Evolutionary conservation across 1,140 invertebrate genomes (phyloP).

Genomic region (Polyergus mexicanus): DNA sequence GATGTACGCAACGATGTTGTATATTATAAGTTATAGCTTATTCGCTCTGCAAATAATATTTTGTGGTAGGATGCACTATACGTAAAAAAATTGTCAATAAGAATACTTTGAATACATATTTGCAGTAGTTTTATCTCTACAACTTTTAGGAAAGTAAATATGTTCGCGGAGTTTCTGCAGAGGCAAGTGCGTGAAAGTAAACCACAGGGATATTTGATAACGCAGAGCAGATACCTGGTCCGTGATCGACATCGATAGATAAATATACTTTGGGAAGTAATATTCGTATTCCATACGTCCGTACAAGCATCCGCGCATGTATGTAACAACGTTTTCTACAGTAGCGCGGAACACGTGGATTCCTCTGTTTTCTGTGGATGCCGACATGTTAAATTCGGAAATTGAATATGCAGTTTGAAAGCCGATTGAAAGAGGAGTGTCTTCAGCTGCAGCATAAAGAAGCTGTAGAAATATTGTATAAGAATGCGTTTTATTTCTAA

Average conservation of each 20-base stretch:
- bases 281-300: conserved; percentile 23
- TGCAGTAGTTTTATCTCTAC: conserved; percentile 17
- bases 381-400: conserved; percentile 49
- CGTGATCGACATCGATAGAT: conserved; percentile 61
- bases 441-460: conserved; percentile 12
- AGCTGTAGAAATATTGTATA: conserved; percentile 14
- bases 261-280: conserved; percentile 63
- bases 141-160: conserved; percentile 34
- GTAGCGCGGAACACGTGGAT: conserved; percentile 2
- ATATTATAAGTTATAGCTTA: background rate
- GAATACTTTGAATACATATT: background rate
- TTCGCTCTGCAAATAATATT: background rate
- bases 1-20: background rate
- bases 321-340: background rate
- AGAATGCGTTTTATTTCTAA: conserved; percentile 24
- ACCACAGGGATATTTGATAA: conserved; percentile 49
- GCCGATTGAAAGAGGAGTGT: conserved; percentile 29
- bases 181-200: conserved; percentile 41
- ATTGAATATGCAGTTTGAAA: conserved; percentile 70
- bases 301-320: conserved; percentile 2
- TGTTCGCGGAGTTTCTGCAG: conserved; percentile 30
- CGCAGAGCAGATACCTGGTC: conserved; percentile 9
- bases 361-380: background rate
- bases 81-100: conserved; percentile 3
- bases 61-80: background rate